Base-by-base conservation (phyloP, 35 echinoderm and acorn worm genomes). In the Apostichopus parvimensis region DNA sequence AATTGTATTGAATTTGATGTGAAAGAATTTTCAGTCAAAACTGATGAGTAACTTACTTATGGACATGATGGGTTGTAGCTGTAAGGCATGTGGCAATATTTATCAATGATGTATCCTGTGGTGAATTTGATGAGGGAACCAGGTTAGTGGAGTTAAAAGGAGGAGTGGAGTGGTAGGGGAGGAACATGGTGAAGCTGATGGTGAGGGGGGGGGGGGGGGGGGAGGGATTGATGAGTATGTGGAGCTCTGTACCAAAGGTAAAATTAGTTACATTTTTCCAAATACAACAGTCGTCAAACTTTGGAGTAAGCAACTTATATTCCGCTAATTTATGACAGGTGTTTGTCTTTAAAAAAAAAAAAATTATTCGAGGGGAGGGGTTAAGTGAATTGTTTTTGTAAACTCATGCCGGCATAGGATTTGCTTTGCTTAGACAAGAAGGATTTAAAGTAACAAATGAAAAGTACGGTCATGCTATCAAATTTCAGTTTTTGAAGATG, bases 31-130 rank as follows among this genome's bases (percentile, higher is more conserved):
- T 75, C 17, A 75, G 71, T 75, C 71, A 75, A 75, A 75, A 75
- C 71, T 75, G 71, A 22, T 75, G 71, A 20, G 6, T 6, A 75
- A 75, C 7, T n/a, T 75, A n/a, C n/a, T 75, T 75, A 20, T 18
- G 20, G 15, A 20, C 71, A 18, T 18, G 12, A 21, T 18, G 4
- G 71, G 4, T 75, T 75, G 17, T 75, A 75, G 20, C 17, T 75
- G n/a, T 75, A 75, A 75, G 18, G 20, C 71, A 75, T 75, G 71
- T 75, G 71, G 71, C 71, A 75, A 75, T 75, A 75, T 75, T 75
- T 75, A 75, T 14, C n/a, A 75, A 75, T 20, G 17, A 18, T 75
- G 5, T 75, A 75, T 18, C 17, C 58, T 61, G 58, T 61, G 58
- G 58, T 61, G 58, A 61, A 61, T 61, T 61, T 61, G 58, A 61